Evolutionary conservation across 2,113 vertebrate species (phyloP).

Genomic region (Campylorhamphus procurvoides): DNA sequence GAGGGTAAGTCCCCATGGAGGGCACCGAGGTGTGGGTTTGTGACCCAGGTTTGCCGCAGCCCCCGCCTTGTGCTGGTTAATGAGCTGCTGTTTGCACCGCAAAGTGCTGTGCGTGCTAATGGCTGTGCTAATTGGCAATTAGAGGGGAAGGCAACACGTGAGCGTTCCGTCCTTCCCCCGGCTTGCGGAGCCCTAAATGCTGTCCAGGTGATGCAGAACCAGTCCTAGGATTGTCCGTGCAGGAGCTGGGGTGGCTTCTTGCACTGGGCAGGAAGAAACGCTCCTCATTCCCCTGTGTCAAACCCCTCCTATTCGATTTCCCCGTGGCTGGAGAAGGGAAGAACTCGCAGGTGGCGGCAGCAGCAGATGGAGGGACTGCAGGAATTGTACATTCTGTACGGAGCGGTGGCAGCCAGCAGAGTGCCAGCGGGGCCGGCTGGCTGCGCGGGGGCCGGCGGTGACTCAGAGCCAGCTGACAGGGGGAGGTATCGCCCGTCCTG

Average conservation of each 20-base stretch:
- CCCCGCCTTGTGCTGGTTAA: background rate
- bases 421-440: background rate
- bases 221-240: fast-evolving
- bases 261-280: background rate
- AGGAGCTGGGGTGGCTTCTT: background rate
- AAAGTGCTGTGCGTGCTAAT: background rate
- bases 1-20: background rate
- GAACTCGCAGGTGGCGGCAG: background rate
- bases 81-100: background rate
- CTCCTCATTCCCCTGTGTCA: background rate
- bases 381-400: background rate
- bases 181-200: too few species aligned
- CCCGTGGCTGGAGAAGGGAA: background rate
- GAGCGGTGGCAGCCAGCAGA: background rate
- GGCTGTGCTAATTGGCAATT: background rate
- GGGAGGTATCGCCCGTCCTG: background rate
- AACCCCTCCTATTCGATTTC: background rate
- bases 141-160: background rate
- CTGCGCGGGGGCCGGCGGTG: background rate
- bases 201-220: fast-evolving
- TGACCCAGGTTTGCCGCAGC: fast-evolving
- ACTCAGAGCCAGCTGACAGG: conserved; percentile 22
- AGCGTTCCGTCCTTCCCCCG: background rate
- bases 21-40: background rate
- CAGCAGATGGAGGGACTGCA: conserved; percentile 33